phyloP scores from a whole-genome alignment of 2,888 invertebrate species.

The Rhingia campestris region DNA sequence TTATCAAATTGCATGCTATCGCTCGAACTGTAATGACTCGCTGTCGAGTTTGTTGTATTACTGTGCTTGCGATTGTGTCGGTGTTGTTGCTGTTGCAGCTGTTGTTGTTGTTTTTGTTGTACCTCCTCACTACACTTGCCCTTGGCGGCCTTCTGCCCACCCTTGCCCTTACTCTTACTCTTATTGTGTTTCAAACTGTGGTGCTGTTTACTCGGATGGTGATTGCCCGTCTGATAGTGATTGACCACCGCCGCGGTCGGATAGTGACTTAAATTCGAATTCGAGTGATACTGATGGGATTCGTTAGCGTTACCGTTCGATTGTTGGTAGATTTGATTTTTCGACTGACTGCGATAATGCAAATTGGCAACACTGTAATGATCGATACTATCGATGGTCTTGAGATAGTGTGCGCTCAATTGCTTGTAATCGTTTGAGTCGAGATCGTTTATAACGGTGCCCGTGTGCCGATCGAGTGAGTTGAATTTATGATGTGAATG shows the following conservation, averaged over 20 bases:
- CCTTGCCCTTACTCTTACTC: slow-evolving; percentile 68
- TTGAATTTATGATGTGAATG: slow-evolving; percentile 77
- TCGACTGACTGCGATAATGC: slow-evolving; percentile 80
- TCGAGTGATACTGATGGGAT: slow-evolving; percentile 75
- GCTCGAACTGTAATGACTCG: slow-evolving; percentile 80
- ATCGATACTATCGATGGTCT: slow-evolving; percentile 80
- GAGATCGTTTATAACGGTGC: slow-evolving; percentile 49
- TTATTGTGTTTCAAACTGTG: slow-evolving; percentile 71
- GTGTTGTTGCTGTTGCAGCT: slow-evolving; percentile 73
- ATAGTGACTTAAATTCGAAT: slow-evolving; percentile 77
- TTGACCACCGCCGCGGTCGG: slow-evolving; percentile 75
- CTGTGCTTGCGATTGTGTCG: slow-evolving; percentile 76
- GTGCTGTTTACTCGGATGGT: slow-evolving; percentile 70
- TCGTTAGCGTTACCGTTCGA: slow-evolving; percentile 77
- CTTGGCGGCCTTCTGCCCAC: slow-evolving; percentile 24
- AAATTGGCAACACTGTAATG: slow-evolving; percentile 80
- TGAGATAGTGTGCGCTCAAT: slow-evolving; percentile 80
- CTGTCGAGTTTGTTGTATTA: slow-evolving; percentile 72
- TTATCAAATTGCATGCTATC: slow-evolving; percentile 82
- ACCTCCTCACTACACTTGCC: slow-evolving; percentile 56
- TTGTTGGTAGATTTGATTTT: slow-evolving; percentile 80
- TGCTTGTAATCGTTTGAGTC: slow-evolving; percentile 78
- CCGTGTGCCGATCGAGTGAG: slow-evolving; percentile 77
- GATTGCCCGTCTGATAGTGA: slow-evolving; percentile 78
- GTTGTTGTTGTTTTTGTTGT: slow-evolving; percentile 52